phyloP scores from a whole-genome alignment of 2,113 vertebrate species.

The Malaclemys terrapin region DNA sequence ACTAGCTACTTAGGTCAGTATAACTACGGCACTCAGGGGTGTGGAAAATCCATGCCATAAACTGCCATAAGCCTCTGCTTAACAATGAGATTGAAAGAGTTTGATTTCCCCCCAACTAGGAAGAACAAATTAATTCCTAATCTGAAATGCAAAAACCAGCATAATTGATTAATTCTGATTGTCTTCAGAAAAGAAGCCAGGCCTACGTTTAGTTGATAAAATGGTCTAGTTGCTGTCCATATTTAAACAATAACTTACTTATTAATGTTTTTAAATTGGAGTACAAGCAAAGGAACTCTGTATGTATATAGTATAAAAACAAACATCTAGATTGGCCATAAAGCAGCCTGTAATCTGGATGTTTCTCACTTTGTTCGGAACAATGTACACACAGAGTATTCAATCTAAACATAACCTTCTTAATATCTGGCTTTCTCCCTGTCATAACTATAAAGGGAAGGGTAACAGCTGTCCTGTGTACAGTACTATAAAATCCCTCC shows the following conservation, averaged over 20 bases:
- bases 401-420: background rate
- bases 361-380: background rate
- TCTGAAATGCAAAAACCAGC: background rate
- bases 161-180: background rate
- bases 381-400: background rate
- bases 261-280: rapidly evolving
- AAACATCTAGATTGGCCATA: rapidly evolving
- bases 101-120: background rate
- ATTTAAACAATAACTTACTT: background rate
- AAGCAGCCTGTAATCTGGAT: background rate
- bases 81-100: background rate
- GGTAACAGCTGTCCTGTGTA: too few species aligned
- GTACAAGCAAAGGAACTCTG: background rate
- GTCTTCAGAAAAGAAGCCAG: background rate
- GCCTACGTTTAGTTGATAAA: background rate
- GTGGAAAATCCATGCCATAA: background rate
- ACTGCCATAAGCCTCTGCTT: background rate
- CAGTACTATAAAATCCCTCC: too few species aligned
- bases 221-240: background rate
- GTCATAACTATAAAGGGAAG: too few species aligned
- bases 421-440: background rate
- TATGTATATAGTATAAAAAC: background rate
- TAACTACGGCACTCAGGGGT: too few species aligned
- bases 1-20: background rate
- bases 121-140: background rate